Evolutionary conservation across 2,113 vertebrate genomes (phyloP).

Genomic region (Chauna torquata): DNA sequence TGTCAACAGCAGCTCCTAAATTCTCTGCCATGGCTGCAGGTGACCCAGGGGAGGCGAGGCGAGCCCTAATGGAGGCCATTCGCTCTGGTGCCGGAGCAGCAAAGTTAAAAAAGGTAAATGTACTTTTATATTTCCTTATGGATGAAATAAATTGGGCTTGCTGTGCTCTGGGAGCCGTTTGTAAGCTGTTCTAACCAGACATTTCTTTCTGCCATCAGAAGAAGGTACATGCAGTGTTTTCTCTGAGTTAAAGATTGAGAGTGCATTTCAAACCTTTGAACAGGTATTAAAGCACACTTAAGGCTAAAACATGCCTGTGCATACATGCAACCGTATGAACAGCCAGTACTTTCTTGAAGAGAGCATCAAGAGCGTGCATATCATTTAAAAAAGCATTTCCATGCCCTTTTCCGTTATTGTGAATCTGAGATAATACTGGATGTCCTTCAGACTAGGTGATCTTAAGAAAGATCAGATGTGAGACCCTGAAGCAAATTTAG

Average conservation of each 20-base stretch:
- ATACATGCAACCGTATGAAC: not conserved
- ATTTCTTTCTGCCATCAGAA: not conserved
- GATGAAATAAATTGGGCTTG: not conserved
- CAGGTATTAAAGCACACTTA: not conserved
- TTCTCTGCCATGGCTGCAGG: not conserved
- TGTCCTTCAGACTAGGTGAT: not conserved
- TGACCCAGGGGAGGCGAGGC: slow-evolving; percentile 74
- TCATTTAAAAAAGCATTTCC: not conserved
- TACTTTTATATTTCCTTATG: not conserved
- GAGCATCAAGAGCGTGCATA: not conserved
- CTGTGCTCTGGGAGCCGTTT: not conserved
- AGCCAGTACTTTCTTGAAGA: not conserved
- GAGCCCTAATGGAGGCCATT: slow-evolving; percentile 91
- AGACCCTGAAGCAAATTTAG: not conserved
- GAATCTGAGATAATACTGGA: not conserved
- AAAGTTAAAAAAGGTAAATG: slow-evolving; percentile 86
- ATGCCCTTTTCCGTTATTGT: not conserved
- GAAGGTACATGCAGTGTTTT: not conserved
- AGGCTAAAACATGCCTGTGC: not conserved
- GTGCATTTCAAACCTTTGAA: not conserved
- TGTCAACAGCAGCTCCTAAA: slow-evolving; percentile 7
- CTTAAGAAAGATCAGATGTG: not conserved
- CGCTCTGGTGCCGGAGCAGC: slow-evolving; percentile 90
- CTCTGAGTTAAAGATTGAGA: not conserved
- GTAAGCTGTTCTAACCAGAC: not conserved